These are phyloP conservation scores for Naso thynnoides DNA, from an alignment of 2,797 vertebrate species.

Conservation along the genomic window DNA sequence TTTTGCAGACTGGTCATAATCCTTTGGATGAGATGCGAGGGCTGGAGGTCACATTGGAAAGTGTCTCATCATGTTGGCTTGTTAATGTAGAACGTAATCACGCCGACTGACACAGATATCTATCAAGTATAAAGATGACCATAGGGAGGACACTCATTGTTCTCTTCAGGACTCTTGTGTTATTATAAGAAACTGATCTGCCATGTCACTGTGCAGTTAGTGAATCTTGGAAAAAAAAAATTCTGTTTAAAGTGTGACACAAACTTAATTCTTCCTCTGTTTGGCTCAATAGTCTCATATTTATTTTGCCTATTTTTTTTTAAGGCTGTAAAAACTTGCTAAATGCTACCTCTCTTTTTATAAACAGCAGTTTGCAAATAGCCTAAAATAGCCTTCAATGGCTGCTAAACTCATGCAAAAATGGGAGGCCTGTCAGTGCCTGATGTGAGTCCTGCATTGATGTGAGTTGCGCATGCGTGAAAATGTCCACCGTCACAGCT, in stretches of 20 bases:
- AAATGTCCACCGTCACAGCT: no score
- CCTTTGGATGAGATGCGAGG: constrained; percentile 28
- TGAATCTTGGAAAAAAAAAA: not conserved
- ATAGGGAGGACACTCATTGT: constrained; percentile 8
- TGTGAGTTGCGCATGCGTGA: no score
- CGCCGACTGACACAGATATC: constrained; percentile 48
- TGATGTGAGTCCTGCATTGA: no score
- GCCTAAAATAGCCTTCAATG: no score
- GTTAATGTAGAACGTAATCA: constrained; percentile 49
- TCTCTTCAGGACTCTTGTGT: constrained; percentile 2
- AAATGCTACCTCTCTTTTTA: no score
- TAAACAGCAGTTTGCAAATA: not conserved
- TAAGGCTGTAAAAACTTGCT: no score
- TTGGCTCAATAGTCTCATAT: no score
- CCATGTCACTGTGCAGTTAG: not conserved
- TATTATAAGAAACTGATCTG: not conserved
- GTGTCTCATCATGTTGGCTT: constrained; percentile 50
- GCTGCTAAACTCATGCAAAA: not conserved
- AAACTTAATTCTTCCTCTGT: no score
- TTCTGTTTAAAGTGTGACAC: no score
- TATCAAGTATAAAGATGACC: constrained; percentile 29
- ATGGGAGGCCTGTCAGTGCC: no score
- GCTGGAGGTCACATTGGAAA: constrained; percentile 37
- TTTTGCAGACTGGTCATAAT: constrained; percentile 36
- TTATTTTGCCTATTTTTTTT: no score